These are phyloP conservation scores for Calliopsis andreniformis DNA, from an alignment of 1,140 invertebrate species.

Conservation along the genomic window DNA sequence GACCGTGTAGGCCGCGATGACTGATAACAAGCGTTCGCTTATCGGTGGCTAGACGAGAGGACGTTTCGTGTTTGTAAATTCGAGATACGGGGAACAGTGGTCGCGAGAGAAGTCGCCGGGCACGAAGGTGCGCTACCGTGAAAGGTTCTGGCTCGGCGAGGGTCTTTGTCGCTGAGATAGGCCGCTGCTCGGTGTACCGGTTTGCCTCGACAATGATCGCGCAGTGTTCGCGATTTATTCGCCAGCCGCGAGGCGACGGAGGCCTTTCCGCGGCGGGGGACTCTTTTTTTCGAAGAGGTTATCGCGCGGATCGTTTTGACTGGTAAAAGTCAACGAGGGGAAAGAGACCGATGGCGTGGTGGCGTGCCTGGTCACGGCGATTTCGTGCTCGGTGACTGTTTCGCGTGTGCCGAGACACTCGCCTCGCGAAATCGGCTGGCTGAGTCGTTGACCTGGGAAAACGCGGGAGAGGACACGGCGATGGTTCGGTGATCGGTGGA, in stretches of 20 bases:
- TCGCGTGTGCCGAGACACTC: slow-evolving; percentile 53
- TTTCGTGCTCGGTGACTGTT: slow-evolving; percentile 55
- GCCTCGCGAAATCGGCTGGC: slow-evolving; percentile 62
- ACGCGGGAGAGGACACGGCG: slow-evolving; percentile 52
- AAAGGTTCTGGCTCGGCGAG: not conserved
- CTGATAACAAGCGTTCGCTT: no score
- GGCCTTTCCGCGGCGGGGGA: not conserved
- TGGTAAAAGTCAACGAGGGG: slow-evolving; percentile 11
- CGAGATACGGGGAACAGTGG: not conserved
- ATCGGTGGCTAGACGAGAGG: no score
- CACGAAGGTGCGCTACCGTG: not conserved
- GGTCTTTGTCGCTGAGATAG: not conserved
- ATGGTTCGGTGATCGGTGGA: slow-evolving; percentile 29
- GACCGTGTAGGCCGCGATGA: no score
- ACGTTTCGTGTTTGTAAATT: no score
- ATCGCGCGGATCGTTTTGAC: slow-evolving; percentile 13
- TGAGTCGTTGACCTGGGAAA: slow-evolving; percentile 74
- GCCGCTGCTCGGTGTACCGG: not conserved
- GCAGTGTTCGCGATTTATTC: not conserved
- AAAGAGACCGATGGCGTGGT: slow-evolving; percentile 50
- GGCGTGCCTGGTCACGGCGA: slow-evolving; percentile 41
- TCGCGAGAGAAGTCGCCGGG: not conserved
- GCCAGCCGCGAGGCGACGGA: not conserved
- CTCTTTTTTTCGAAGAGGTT: slow-evolving; percentile 14
- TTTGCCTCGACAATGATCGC: slow-evolving; percentile 21